Percentiles rank a stretch among this genome's conserved stretches.
These are phyloP conservation scores for Tursiops truncatus DNA, from an alignment of 2,113 vertebrate genomes.

Conservation along the genomic window DNA sequence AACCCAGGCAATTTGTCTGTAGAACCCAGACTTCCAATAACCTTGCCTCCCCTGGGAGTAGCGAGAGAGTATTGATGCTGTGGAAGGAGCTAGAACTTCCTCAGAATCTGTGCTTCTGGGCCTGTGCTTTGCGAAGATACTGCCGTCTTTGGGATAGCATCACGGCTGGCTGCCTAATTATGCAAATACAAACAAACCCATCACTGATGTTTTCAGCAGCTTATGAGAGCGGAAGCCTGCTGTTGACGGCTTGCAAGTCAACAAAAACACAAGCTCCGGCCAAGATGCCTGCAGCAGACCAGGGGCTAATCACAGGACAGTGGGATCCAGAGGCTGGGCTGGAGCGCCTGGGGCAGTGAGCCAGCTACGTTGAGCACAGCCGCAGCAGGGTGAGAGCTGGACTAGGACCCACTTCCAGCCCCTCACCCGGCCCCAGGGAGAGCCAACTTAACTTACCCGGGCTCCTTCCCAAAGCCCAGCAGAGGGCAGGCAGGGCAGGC, in stretches of 20 bases:
- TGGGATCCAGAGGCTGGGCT: not conserved
- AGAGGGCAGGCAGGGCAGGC: not conserved
- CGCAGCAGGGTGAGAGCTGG: not conserved
- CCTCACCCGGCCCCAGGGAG: not conserved
- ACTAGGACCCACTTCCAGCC: not conserved
- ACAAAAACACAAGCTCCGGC: constrained; percentile 46
- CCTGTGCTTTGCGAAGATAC: constrained; percentile 71
- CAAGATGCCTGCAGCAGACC: constrained; percentile 63
- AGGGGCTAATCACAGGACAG: constrained; percentile 29
- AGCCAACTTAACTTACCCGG: not conserved
- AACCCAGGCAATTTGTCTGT: not conserved
- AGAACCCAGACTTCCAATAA: not conserved
- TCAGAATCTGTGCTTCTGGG: constrained; percentile 50
- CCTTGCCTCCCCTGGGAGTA: not conserved
- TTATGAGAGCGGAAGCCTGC: constrained; percentile 82
- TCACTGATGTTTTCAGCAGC: constrained; percentile 82
- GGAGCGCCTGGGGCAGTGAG: not conserved
- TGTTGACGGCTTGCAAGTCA: constrained; percentile 76
- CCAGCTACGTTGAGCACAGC: not conserved
- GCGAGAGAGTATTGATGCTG: not conserved
- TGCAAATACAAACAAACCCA: constrained; percentile 85
- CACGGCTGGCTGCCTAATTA: constrained; percentile 83
- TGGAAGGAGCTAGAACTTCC: constrained; percentile 56
- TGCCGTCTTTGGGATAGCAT: constrained; percentile 72
- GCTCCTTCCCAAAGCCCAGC: not conserved